Base-by-base conservation (phyloP, 2,113 vertebrate genomes). In the Cynoglossus semilaevis region DNA sequence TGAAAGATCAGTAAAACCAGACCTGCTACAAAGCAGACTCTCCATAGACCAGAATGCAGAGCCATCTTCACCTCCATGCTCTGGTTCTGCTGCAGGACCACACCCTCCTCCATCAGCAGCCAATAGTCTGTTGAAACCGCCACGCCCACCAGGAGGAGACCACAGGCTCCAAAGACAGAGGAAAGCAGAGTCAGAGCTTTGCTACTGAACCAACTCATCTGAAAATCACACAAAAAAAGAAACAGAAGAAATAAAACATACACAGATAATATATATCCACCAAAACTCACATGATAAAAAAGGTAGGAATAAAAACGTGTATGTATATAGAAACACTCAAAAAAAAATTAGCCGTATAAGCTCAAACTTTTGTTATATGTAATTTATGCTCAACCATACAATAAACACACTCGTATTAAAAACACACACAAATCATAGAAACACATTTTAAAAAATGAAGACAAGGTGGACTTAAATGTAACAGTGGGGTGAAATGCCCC, bases 61-160 rank as follows among this genome's bases (percentile, higher is more conserved):
- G 93, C 93, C 94, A 95, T 95, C 90, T 93, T 94, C 60, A 96
- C 91, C 88, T 95, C 93, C 0, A 85, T 93, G 84, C 88, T 94
- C 86, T 95, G 94, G 87, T 96, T 96, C 84, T 94, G 94, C 22
- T 92, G 94, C 69, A 93, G 83, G 45, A 95, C 84, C 2, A 94
- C 92, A 0, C 94, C 94, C 67, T 96, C 94, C 74, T 96, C 94
- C 92, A 95, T 93, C 82, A 94, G 90, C 41, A 96, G 90, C 94
- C 94, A 96, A 86, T 95, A 94, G 83, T 96, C 94, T 0, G 94
- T 96, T 34, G 94, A 95, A 60, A 96, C 94, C 0, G 94, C 94
- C 7, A 95, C 90, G 10, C 94, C 94, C 62, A 96, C 93, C 29
- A 95, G 75, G 29, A 94, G 86, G 75, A 96, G 66, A 7, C 94